Percentiles rank a stretch among this genome's conserved stretches.
Conservation (phyloP, 2,888 invertebrate species). For the Sinelater perroti region DNA sequence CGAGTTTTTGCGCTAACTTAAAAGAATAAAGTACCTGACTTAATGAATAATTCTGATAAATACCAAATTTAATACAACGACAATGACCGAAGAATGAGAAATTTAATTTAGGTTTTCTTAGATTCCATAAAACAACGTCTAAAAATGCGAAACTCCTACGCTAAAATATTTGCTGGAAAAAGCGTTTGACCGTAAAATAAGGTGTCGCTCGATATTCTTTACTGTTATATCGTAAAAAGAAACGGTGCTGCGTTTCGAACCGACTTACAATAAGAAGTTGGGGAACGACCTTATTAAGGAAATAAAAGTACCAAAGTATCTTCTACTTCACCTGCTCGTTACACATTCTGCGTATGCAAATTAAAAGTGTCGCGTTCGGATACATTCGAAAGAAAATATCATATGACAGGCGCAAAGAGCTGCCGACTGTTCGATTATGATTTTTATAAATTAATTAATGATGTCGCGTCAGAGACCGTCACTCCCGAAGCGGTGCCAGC, state of each 20-base stretch:
- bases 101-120: no score
- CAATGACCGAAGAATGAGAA: no score
- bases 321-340: conserved; percentile 11
- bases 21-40: no score
- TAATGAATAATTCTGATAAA: no score
- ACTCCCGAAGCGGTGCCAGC: conserved; percentile 38
- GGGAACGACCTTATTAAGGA: conserved; percentile 3
- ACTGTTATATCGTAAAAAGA: background rate
- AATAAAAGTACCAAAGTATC: background rate
- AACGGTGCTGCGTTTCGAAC: background rate
- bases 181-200: no score
- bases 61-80: no score
- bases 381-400: conserved; percentile 29
- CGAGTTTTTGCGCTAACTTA: no score
- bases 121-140: no score
- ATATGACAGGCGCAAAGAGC: conserved; percentile 37
- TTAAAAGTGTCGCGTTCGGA: conserved; percentile 22
- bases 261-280: background rate
- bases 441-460: conserved; percentile 43
- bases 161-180: no score
- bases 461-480: conserved; percentile 37
- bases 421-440: conserved; percentile 39
- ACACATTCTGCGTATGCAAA: conserved; percentile 28
- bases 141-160: no score
- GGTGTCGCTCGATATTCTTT: no score